Conservation (phyloP, 2,113 vertebrate genomes). For the Dromiciops gliroides region DNA sequence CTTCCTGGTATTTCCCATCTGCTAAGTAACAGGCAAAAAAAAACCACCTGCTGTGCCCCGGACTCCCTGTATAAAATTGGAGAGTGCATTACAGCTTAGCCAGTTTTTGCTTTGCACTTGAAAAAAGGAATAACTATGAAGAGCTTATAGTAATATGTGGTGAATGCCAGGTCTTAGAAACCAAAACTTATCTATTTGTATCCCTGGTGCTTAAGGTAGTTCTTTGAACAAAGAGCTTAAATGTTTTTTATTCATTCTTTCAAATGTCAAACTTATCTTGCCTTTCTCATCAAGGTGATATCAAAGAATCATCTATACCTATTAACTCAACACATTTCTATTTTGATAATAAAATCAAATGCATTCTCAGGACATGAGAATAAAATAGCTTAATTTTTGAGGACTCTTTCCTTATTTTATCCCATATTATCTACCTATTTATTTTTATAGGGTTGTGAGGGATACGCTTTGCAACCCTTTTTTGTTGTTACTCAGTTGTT, state of each 20-base stretch:
- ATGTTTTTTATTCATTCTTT: neutral
- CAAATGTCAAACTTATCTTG: conserved; percentile 11
- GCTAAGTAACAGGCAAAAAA: conserved; percentile 45
- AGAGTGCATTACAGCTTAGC: conserved; percentile 34
- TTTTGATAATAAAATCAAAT: conserved; percentile 64
- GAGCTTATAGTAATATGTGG: neutral
- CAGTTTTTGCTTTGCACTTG: conserved; percentile 59
- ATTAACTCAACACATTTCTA: conserved; percentile 49
- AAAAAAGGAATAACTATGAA: conserved; percentile 30
- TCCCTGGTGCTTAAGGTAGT: neutral
- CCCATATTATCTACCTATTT: neutral
- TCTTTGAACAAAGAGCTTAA: neutral
- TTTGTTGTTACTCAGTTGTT: neutral
- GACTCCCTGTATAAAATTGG: conserved; percentile 22
- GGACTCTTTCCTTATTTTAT: neutral
- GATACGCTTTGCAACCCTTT: neutral
- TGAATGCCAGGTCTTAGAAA: conserved; percentile 48
- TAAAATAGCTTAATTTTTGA: neutral
- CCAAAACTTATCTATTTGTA: neutral
- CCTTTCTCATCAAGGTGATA: conserved; percentile 15
- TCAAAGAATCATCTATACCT: conserved; percentile 46
- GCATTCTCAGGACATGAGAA: conserved; percentile 16
- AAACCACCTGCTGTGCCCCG: conserved; percentile 3
- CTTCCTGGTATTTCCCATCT: conserved; percentile 43
- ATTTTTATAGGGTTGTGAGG: neutral